Base-by-base conservation (phyloP, 2,888 invertebrate species). In the Dryomyza anilis region DNA sequence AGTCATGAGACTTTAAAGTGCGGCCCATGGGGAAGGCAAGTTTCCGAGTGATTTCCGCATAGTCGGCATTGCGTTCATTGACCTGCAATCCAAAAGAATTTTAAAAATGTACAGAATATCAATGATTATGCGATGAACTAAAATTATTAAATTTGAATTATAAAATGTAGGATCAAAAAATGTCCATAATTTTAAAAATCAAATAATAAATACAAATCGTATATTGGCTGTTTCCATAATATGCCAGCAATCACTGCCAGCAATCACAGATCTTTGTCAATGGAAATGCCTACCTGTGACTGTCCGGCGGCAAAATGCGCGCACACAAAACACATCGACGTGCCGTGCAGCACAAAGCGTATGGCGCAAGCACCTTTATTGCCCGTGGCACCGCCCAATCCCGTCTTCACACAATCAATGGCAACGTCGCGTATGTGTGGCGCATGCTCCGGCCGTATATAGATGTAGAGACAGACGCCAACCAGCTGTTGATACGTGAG, bases 251-350 rank as follows among this genome's bases (percentile, higher is more conserved):
- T n/a, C n/a, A n/a, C n/a, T n/a, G n/a, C n/a, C n/a, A n/a, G n/a
- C n/a, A n/a, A n/a, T n/a, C n/a, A n/a, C n/a, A n/a, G n/a, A n/a
- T n/a, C n/a, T n/a, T n/a, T n/a, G 39, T 39, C 12, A 7, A 39
- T 39, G 8, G 39, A 39, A 12, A 30, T 33, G 6, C 55, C 87
- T 14, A 96, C 92, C 85, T 99, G 97, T 1, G 95, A 94, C 80
- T 99, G 99, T 0, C 99, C 99, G 57, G 99, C 99, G 66, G 99
- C 98, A 84, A 99, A 97, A 85, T 99, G 99, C 33, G 98, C 96
- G 83, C 98, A 98, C 6, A 99, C 94, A 85, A 99, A 99, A 81
- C 97, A 98, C 72, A 99, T 84, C 0, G 98, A 97, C 1, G 97
- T 95, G 55, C 95, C 94, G 81, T 96, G 91, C 58, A 96, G 86